Evolutionary conservation across 2,113 vertebrate genomes (phyloP), one percentile per base, ranked within the genome.

Genomic region (Pluvialis apricaria): DNA sequence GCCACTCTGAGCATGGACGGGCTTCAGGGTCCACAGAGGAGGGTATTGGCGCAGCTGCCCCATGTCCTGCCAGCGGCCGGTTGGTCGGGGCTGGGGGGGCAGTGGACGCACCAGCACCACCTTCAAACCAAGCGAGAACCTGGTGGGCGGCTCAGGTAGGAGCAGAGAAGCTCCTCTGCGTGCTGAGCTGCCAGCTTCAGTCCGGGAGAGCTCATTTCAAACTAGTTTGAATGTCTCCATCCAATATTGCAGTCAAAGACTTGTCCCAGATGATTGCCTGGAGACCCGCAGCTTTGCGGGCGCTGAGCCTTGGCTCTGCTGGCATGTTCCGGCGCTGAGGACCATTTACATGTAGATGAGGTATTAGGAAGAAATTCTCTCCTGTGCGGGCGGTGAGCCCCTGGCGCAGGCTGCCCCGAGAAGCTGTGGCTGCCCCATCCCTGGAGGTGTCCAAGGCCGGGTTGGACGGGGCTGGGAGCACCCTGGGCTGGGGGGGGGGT

Each of bases 1-100:
- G 11, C 0, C 3, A 11, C 16, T 34, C 13, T 26, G 29, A 0
- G 2, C 0, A 1, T 5, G 51, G 58, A 36, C 4, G 29, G 8
- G n/a, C 24, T 31, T 38, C 1, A 3, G 15, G 57, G 28, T 51
- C 15, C 3, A 1, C 32, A 70, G 49, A 20, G 36, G 19, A 25
- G 19, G 44, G 20, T 44, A 58, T 55, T n/a, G 71, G 2, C 0
- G 1, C 5, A 10, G 47, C 26, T 36, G 69, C 29, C 29, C 14
- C 15, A 1, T 18, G 49, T 36, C 49, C 25, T 32, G 34, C 0
- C 2, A 70, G 64, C 24, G 11, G 28, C 47, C 2, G 2, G 29
- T n/a, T 55, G 1, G 2, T 2, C 10, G 7, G 31, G 55, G 31
- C 38, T 26, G 49, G 71, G 71, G 71, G 31, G 47, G 40, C 62